Base-by-base conservation (phyloP, 2,113 vertebrate genomes). In the Isurus oxyrinchus region DNA sequence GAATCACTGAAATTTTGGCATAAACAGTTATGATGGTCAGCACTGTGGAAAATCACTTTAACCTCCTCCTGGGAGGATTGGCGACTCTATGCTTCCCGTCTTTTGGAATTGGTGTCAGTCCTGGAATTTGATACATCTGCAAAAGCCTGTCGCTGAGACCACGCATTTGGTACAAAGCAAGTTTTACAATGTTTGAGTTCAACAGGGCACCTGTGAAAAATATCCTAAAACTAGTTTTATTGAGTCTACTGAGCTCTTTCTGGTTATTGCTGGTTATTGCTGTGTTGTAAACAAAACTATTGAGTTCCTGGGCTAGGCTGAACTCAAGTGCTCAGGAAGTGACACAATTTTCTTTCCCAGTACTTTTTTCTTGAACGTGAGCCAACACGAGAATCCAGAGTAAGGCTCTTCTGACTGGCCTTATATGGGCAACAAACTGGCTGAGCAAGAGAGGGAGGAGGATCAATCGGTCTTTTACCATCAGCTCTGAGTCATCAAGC, bases 401-500 rank as follows among this genome's bases (percentile, higher is more conserved):
- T n/a, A 40, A 44, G 63, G 59, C 90, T 94, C 59, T 63, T 35
- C 61, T n/a, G 90, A 40, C n/a, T 21, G 59, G 7, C 90, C 90
- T 94, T 94, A 94, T 94, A 94, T 40, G 59, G 90, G 90, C 90
- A 94, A 66, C n/a, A 31, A 93, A 8, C 31, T 93, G 57, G 35
- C 90, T 63, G 90, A 94, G 90, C 90, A 63, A 90, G 59, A 59
- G 27, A 63, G 35, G 19, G 31, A 94, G 90, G 90, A n/a, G n/a
- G 59, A 63, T 40, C 59, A 2, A 66, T 40, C 10, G 13, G n/a
- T 93, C 35, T 25, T 63, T 94, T 94, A 40, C 61, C 16, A 4
- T 94, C 35, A 94, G 90, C 5, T 94, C 90, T 94, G 90, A 94
- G 59, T 94, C 90, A 94, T 63, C 90, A 94, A 61, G 90, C 90